Conservation (phyloP, 2,797 vertebrate genomes). For the Gastrophryne carolinensis region DNA sequence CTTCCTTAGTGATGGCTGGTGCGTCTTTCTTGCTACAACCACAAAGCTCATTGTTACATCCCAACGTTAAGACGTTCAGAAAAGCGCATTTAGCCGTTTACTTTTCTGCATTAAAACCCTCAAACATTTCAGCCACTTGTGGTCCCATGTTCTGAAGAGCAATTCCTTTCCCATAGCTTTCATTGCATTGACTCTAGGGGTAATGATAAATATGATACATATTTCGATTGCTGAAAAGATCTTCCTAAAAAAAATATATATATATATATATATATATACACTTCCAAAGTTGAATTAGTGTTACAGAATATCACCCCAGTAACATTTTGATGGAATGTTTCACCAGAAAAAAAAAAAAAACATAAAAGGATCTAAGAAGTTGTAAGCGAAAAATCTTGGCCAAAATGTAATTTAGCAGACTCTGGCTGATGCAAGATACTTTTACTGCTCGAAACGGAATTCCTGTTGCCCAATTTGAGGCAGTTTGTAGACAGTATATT, state of each 20-base stretch:
- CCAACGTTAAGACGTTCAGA: constrained; percentile 19
- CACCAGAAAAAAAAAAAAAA: constrained; percentile 5
- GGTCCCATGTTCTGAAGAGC: constrained; percentile 67
- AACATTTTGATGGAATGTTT: constrained; percentile 37
- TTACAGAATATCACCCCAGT: neutral
- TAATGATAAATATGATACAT: neutral
- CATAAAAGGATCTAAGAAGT: neutral
- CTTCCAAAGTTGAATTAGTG: neutral
- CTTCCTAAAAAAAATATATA: neutral
- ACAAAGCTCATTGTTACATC: neutral
- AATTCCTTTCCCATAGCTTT: constrained; percentile 64
- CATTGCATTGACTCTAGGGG: constrained; percentile 58
- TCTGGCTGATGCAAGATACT: neutral
- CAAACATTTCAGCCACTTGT: constrained; percentile 56
- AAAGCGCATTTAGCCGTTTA: constrained; percentile 11
- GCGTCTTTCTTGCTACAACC: neutral
- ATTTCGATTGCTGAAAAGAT: neutral
- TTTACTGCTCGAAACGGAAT: neutral
- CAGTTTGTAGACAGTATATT: constrained; percentile 15
- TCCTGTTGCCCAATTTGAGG: neutral
- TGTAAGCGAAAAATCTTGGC: neutral
- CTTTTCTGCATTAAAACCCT: constrained; percentile 60
- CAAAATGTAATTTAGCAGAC: neutral
- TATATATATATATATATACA: no score
- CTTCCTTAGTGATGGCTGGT: constrained; percentile 14